Evolutionary conservation across 2,113 vertebrate species (phyloP).

Genomic region (Pterophyllum scalare): DNA sequence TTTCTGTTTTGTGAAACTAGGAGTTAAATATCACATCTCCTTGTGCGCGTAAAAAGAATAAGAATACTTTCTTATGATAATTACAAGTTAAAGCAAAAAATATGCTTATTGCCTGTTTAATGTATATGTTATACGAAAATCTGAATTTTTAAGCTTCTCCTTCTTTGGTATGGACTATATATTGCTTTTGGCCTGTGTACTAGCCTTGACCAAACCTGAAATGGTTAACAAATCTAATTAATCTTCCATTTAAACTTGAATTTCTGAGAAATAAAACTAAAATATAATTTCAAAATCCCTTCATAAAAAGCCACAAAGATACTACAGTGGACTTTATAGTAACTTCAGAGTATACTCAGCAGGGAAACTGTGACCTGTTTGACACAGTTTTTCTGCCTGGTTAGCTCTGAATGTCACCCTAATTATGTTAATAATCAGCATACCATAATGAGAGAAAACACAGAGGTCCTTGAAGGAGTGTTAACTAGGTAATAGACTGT

Average conservation of each 20-base stretch:
- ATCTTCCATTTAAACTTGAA: too few relatives aligned
- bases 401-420: constrained; percentile 31
- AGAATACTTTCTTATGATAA: too few relatives aligned
- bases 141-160: neutral
- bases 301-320: neutral
- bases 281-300: neutral
- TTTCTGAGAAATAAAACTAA: too few relatives aligned
- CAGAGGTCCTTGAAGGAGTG: constrained; percentile 8
- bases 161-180: neutral
- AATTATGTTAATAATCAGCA: constrained; percentile 55
- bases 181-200: neutral
- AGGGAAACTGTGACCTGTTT: constrained; percentile 13
- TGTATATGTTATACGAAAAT: neutral
- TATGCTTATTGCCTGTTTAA: neutral
- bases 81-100: too few relatives aligned
- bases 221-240: neutral
- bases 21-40: too few relatives aligned
- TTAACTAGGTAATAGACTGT: constrained; percentile 28
- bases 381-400: constrained; percentile 37
- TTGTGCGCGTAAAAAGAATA: too few relatives aligned
- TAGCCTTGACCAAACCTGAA: neutral
- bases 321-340: neutral
- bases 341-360: constrained; percentile 2
- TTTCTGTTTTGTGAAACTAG: too few relatives aligned
- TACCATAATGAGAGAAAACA: neutral